phyloP scores from a whole-genome alignment of 1,140 invertebrate genomes.

The Apis mellifera region DNA sequence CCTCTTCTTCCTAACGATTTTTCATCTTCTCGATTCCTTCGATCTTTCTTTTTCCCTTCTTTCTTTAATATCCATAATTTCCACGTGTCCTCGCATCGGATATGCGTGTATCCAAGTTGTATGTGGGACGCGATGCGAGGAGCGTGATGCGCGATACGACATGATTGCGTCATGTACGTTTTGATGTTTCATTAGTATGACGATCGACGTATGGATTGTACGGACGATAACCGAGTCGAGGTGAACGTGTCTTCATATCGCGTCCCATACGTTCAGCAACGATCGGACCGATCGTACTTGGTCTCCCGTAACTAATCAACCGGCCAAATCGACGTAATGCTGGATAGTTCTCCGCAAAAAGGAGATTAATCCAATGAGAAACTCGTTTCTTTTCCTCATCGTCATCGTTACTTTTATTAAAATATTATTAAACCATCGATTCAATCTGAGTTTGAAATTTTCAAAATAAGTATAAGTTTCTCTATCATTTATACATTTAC shows the following conservation, averaged over 20 bases:
- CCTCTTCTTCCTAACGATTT: too few relatives aligned
- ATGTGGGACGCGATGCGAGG: slow-evolving; percentile 35
- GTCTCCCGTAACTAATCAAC: slow-evolving; percentile 74
- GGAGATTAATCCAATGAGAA: not conserved
- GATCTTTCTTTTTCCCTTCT: too few relatives aligned
- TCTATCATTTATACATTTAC: too few relatives aligned
- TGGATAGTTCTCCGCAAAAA: not conserved
- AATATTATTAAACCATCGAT: too few relatives aligned
- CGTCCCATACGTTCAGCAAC: slow-evolving; percentile 40
- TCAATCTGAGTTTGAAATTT: too few relatives aligned
- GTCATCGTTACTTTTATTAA: too few relatives aligned
- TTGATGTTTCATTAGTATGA: slow-evolving; percentile 71
- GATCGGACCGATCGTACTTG: slow-evolving; percentile 49
- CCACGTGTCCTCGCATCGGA: not conserved
- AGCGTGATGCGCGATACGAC: slow-evolving; percentile 75
- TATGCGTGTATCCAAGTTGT: not conserved
- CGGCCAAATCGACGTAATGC: slow-evolving; percentile 64
- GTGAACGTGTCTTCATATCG: slow-evolving; percentile 24
- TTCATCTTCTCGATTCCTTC: too few relatives aligned
- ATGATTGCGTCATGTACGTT: slow-evolving; percentile 74
- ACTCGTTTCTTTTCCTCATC: too few relatives aligned
- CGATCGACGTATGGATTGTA: slow-evolving; percentile 57
- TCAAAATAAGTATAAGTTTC: too few relatives aligned
- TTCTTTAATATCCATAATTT: not conserved
- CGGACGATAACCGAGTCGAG: slow-evolving; percentile 28